Percentiles rank a stretch among this genome's conserved stretches.
phyloP scores from a whole-genome alignment of 2,888 invertebrate species.

The Sialis lutaria region DNA sequence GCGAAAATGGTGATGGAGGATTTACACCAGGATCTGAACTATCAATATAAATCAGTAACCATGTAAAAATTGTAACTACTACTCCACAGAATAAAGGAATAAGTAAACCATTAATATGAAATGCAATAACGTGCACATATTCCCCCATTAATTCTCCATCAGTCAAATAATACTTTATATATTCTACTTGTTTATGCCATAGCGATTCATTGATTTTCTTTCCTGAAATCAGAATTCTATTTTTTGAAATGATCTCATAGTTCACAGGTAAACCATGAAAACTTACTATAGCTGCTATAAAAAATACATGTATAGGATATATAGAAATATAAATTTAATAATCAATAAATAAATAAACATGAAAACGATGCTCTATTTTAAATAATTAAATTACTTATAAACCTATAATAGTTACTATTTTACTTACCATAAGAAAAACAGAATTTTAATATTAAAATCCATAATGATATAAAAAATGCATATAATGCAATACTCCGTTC shows the following conservation, averaged over 20 bases:
- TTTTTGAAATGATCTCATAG: slow-evolving; percentile 15
- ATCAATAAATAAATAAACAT: neutral
- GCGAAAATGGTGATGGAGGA: slow-evolving; percentile 39
- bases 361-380: neutral
- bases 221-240: slow-evolving; percentile 10
- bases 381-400: neutral
- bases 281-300: neutral
- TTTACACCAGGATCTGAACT: slow-evolving; percentile 38
- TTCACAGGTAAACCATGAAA: slow-evolving; percentile 3
- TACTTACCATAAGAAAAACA: slow-evolving; percentile 20
- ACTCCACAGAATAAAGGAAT: slow-evolving; percentile 28
- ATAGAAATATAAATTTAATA: neutral
- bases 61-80: slow-evolving; percentile 32
- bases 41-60: slow-evolving; percentile 40
- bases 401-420: neutral
- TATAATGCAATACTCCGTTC: slow-evolving; percentile 20
- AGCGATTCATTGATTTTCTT: slow-evolving; percentile 12
- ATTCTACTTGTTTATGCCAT: slow-evolving; percentile 14
- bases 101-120: slow-evolving; percentile 21
- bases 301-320: neutral
- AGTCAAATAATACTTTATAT: slow-evolving; percentile 17
- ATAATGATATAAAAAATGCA: slow-evolving; percentile 18
- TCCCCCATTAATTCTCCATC: slow-evolving; percentile 20
- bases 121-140: slow-evolving; percentile 18
- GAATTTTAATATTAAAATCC: slow-evolving; percentile 18